Evolutionary conservation across 2,888 invertebrate species (phyloP).

Genomic region (Synanthedon vespiformis): DNA sequence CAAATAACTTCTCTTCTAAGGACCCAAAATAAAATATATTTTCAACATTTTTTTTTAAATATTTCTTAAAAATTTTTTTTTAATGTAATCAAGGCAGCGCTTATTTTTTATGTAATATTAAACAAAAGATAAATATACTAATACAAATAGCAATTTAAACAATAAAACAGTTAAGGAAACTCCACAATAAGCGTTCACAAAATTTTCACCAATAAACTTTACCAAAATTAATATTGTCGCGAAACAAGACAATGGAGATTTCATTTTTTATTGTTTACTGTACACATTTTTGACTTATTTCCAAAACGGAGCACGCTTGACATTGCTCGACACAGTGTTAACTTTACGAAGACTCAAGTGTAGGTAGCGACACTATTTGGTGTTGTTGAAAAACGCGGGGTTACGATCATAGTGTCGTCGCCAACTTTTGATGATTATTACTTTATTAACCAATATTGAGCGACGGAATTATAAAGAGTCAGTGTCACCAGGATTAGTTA

Average conservation of each 20-base stretch:
- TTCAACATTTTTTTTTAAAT: no score
- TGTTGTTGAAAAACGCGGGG: constrained; percentile 18
- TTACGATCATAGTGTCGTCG: constrained; percentile 42
- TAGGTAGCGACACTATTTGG: constrained; percentile 4
- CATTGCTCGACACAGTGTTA: constrained; percentile 8
- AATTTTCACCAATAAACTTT: constrained; percentile 27
- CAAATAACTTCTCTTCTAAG: no score
- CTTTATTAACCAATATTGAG: constrained; percentile 71
- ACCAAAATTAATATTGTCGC: constrained; percentile 27
- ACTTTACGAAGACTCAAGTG: neutral
- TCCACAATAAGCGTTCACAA: constrained; percentile 54
- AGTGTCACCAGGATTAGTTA: constrained; percentile 11
- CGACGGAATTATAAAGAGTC: constrained; percentile 21
- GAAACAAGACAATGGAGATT: constrained; percentile 27
- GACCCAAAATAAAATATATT: no score
- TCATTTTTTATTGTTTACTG: constrained; percentile 20
- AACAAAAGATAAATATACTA: neutral
- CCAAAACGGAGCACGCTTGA: constrained; percentile 4
- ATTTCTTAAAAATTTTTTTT: no score
- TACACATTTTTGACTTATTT: constrained; percentile 11
- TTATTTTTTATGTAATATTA: no score
- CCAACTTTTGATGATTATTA: constrained; percentile 66
- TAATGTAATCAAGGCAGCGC: no score
- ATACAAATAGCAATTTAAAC: constrained; percentile 6
- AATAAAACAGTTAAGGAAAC: constrained; percentile 49